Evolutionary conservation across 2,888 invertebrate species (phyloP).

Genomic region (Exocentrus adspersus): DNA sequence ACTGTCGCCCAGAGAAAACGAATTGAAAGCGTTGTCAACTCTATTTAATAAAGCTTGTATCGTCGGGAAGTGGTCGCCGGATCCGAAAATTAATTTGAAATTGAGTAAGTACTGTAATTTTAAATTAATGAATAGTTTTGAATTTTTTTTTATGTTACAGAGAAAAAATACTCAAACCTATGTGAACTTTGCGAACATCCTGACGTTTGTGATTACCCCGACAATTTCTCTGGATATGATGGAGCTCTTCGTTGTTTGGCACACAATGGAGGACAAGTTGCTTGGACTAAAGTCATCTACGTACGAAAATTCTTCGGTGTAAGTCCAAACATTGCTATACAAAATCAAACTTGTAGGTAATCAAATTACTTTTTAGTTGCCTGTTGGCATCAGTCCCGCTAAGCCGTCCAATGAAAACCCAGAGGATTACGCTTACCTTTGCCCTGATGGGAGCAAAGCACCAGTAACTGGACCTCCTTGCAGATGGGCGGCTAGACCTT

Average conservation of each 20-base stretch:
- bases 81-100: slow-evolving; percentile 74
- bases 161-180: slow-evolving; percentile 79
- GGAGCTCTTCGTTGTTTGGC: slow-evolving; percentile 86
- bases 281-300: slow-evolving; percentile 85
- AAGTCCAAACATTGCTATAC: slow-evolving; percentile 59
- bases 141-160: slow-evolving; percentile 61
- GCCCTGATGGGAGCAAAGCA: slow-evolving; percentile 79
- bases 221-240: slow-evolving; percentile 86
- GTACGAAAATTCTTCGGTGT: slow-evolving; percentile 84
- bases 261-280: slow-evolving; percentile 84
- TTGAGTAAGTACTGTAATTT: slow-evolving; percentile 71
- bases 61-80: slow-evolving; percentile 85
- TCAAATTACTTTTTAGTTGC: slow-evolving; percentile 63
- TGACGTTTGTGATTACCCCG: slow-evolving; percentile 80
- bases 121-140: neutral
- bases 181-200: slow-evolving; percentile 84
- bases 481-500: slow-evolving; percentile 87
- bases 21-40: slow-evolving; percentile 80
- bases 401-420: slow-evolving; percentile 71
- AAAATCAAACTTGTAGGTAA: too few species aligned
- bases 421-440: slow-evolving; percentile 78
- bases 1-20: slow-evolving; percentile 80
- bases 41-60: slow-evolving; percentile 87
- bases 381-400: slow-evolving; percentile 70
- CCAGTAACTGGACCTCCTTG: slow-evolving; percentile 75